Percentiles rank a stretch among this genome's conserved stretches.
Evolutionary conservation across 2,888 invertebrate genomes (phyloP).

Genomic region (Alcis repandata): DNA sequence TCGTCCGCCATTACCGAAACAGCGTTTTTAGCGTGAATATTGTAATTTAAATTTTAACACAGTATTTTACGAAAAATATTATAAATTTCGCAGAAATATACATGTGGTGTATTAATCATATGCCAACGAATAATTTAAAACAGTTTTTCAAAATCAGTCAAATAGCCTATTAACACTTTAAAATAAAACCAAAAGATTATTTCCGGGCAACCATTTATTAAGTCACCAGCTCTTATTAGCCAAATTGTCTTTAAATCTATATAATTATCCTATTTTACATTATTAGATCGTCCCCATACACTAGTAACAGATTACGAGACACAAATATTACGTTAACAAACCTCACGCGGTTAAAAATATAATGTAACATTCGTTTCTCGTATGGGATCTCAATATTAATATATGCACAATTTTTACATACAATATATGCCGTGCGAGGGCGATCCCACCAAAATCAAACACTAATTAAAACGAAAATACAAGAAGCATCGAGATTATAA

Average conservation of each 20-base stretch:
- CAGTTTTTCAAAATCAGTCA: too few species aligned
- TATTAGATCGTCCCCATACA: slow-evolving; percentile 46
- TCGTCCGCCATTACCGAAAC: too few species aligned
- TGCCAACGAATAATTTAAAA: too few species aligned
- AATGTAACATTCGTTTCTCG: slow-evolving; percentile 40
- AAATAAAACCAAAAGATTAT: slow-evolving; percentile 37
- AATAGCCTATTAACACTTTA: too few species aligned
- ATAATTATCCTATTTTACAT: slow-evolving; percentile 54
- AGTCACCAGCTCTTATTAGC: slow-evolving; percentile 57
- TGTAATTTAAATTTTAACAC: too few species aligned
- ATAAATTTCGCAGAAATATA: too few species aligned
- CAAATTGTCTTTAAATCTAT: slow-evolving; percentile 59
- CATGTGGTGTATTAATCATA: too few species aligned
- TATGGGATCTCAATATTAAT: slow-evolving; percentile 33
- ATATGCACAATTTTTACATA: slow-evolving; percentile 56
- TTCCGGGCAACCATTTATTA: slow-evolving; percentile 47
- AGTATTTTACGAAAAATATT: too few species aligned
- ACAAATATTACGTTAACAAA: slow-evolving; percentile 41
- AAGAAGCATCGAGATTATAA: slow-evolving; percentile 57
- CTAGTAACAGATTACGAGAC: slow-evolving; percentile 39
- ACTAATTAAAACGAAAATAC: slow-evolving; percentile 50
- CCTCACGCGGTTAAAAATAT: slow-evolving; percentile 26
- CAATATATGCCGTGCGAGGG: slow-evolving; percentile 45
- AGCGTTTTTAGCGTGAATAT: too few species aligned
- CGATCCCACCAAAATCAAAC: slow-evolving; percentile 48